Conservation (phyloP, 2,113 vertebrate species). For the Sturnus vulgaris region DNA sequence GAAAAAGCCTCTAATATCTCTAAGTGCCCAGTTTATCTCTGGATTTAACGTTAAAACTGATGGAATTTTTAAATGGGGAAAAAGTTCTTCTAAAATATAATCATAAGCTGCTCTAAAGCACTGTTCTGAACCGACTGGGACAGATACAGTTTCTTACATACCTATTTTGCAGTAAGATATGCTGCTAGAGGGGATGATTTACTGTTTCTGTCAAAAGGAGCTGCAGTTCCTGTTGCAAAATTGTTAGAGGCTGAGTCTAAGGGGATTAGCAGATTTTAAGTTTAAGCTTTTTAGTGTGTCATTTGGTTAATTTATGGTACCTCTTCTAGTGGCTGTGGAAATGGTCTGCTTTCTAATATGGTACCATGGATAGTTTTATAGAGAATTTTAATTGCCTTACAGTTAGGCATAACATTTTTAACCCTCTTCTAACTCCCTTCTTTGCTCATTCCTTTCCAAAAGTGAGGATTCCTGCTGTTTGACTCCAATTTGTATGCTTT, state of each 20-base stretch:
- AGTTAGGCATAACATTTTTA: not conserved
- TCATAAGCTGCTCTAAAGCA: conserved; percentile 29
- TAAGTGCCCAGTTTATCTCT: conserved; percentile 28
- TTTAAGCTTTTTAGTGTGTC: conserved; percentile 45
- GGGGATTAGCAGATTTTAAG: conserved; percentile 51
- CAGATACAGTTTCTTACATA: conserved; percentile 28
- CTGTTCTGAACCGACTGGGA: not conserved
- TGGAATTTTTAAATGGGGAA: conserved; percentile 37
- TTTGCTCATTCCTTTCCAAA: not conserved
- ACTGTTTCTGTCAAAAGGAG: conserved; percentile 34
- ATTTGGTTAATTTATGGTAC: conserved; percentile 51
- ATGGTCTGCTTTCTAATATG: not conserved
- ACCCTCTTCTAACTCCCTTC: not conserved
- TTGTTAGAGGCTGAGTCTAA: conserved; percentile 42
- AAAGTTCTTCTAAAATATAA: conserved; percentile 24
- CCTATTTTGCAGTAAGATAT: conserved; percentile 42
- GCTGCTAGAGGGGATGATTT: conserved; percentile 47
- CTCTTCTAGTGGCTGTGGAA: conserved; percentile 4
- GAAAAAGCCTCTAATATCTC: conserved; percentile 10
- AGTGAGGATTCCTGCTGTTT: not conserved
- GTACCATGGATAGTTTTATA: not conserved
- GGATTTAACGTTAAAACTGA: conserved; percentile 33
- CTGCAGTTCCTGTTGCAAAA: conserved; percentile 8
- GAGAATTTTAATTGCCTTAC: conserved; percentile 19
- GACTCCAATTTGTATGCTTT: not conserved